A percentile compares a stretch with the other conserved stretches of the same genome.
Conservation (phyloP, 2,888 invertebrate species). For the Apodemia duryi region DNA sequence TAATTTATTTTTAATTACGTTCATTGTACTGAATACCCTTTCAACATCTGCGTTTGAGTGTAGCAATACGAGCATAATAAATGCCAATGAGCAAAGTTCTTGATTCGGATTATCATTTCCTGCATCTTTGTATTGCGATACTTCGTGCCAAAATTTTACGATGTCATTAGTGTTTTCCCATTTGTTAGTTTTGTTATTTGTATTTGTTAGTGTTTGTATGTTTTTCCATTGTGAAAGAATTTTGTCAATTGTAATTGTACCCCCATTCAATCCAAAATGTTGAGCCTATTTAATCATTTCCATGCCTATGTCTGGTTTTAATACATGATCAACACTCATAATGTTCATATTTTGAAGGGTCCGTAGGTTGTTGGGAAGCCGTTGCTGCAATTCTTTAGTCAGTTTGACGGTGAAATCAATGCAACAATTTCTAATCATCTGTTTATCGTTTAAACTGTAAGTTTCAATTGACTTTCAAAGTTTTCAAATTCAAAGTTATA, state of each 20-base stretch:
- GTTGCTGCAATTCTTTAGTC: constrained; percentile 25
- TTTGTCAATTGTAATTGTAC: constrained; percentile 20
- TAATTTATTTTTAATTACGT: constrained; percentile 12
- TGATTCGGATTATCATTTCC: constrained; percentile 18
- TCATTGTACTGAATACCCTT: constrained; percentile 20
- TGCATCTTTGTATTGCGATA: constrained; percentile 19
- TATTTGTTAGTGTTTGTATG: no score
- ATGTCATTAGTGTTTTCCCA: constrained; percentile 11
- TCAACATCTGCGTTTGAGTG: constrained; percentile 29
- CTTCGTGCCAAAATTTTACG: no score
- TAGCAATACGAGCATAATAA: constrained; percentile 21
- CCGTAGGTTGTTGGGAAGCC: constrained; percentile 22
- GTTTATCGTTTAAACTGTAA: constrained; percentile 10
- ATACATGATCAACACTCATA: no score
- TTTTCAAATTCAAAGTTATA: no score
- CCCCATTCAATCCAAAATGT: no score
- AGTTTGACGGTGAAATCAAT: constrained; percentile 24
- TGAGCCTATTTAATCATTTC: no score
- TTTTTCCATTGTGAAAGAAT: constrained; percentile 21
- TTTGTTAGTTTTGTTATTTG: no score
- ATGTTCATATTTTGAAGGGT: not conserved
- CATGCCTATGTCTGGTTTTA: no score
- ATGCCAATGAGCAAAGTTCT: constrained; percentile 23
- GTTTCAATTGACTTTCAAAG: no score
- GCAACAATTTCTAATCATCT: constrained; percentile 19